These are phyloP conservation scores for Hesperophylax magnus DNA, from an alignment of 1,140 invertebrate species.

Conservation along the genomic window DNA sequence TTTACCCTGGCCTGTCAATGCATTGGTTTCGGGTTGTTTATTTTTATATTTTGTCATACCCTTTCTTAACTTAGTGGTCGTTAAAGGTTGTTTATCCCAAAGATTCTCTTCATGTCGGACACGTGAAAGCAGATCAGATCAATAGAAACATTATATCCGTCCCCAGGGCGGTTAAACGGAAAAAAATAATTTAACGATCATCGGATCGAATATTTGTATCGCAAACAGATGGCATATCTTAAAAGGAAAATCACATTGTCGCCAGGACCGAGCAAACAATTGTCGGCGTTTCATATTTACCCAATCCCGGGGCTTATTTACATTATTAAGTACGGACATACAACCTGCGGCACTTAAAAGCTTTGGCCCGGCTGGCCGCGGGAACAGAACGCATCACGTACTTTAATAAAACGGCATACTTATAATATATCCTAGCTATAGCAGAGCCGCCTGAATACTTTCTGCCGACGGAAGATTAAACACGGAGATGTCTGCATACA, in stretches of 20 bases:
- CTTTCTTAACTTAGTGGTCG: conserved; percentile 46
- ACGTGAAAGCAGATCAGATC: conserved; percentile 3
- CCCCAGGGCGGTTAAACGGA: neutral
- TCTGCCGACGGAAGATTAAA: no score
- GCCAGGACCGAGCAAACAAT: conserved; percentile 53
- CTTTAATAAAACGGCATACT: conserved; percentile 34
- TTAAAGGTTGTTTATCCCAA: neutral
- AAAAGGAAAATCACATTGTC: conserved; percentile 58
- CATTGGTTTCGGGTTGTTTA: no score
- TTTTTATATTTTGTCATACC: no score
- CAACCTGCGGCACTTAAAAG: conserved; percentile 49
- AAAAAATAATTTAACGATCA: conserved; percentile 21
- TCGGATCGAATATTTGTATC: conserved; percentile 55
- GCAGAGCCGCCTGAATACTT: no score
- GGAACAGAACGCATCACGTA: conserved; percentile 28
- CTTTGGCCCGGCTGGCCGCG: conserved; percentile 34
- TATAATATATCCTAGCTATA: neutral
- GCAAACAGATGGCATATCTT: conserved; percentile 56
- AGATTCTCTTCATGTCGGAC: neutral
- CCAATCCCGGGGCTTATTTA: conserved; percentile 46
- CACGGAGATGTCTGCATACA: no score
- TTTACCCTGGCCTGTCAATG: no score
- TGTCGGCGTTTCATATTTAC: conserved; percentile 53
- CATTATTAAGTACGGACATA: conserved; percentile 52
- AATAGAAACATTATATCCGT: conserved; percentile 34